Percentiles rank a stretch among this genome's conserved stretches.
Evolutionary conservation across 2,797 vertebrate genomes (phyloP).

Genomic region (Myotis myotis): DNA sequence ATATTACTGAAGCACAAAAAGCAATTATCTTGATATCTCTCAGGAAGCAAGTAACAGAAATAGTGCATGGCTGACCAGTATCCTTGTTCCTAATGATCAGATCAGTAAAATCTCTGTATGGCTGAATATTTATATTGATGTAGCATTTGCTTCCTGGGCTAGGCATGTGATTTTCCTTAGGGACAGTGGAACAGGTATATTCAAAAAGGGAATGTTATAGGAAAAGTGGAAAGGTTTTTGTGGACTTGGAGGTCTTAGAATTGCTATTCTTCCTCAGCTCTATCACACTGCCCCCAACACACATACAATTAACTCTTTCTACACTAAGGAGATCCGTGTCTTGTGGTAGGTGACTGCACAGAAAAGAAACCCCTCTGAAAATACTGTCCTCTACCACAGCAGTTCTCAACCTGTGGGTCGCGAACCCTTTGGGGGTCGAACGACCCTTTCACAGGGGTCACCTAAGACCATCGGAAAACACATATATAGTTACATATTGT

Average conservation of each 20-base stretch:
- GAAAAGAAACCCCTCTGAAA: background rate
- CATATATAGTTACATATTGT: too few relatives aligned
- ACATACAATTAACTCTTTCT: background rate
- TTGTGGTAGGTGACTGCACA: background rate
- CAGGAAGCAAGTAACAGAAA: conserved; percentile 44
- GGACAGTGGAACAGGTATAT: background rate
- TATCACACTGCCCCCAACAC: accelerated
- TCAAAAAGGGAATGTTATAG: background rate
- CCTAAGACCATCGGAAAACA: too few relatives aligned
- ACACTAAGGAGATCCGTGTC: background rate
- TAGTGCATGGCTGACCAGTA: background rate
- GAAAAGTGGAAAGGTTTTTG: background rate
- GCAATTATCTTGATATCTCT: conserved; percentile 53
- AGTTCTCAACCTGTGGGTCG: too few relatives aligned
- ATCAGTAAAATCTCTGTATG: conserved; percentile 6
- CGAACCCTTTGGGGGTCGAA: too few relatives aligned
- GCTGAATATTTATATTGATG: conserved; percentile 24
- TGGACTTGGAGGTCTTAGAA: background rate
- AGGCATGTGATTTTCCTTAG: background rate
- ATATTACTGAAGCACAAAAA: conserved; percentile 46
- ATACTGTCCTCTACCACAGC: background rate
- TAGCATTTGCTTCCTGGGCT: background rate
- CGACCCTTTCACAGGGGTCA: too few relatives aligned
- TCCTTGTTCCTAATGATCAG: conserved; percentile 18
- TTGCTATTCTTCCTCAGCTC: background rate